These are phyloP conservation scores for Phaethon lepturus DNA, from an alignment of 2,113 vertebrate genomes.

Conservation along the genomic window DNA sequence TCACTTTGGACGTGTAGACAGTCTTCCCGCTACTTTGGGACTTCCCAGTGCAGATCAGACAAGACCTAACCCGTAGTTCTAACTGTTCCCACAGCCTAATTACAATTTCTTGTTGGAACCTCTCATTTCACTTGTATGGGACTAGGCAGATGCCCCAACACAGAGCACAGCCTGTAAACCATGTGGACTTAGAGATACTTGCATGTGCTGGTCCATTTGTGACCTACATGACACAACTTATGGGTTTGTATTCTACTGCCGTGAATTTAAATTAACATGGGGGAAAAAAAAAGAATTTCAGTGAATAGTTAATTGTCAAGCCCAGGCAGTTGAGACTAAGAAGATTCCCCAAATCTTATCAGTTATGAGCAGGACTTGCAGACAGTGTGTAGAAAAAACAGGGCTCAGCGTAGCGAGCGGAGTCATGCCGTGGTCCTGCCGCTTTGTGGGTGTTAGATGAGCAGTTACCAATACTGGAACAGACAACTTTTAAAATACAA, in stretches of 20 bases:
- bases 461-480: not conserved
- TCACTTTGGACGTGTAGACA: rapidly evolving
- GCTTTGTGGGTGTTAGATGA: not conserved
- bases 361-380: not conserved
- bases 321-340: not conserved
- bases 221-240: not conserved
- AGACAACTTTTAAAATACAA: not conserved
- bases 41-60: not conserved
- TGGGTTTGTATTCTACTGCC: not conserved
- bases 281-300: not conserved
- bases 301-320: not conserved
- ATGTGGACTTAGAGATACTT: not conserved
- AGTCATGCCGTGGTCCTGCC: not conserved
- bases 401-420: rapidly evolving
- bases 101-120: not conserved
- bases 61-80: not conserved
- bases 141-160: not conserved
- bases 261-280: not conserved
- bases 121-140: not conserved
- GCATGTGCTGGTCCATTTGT: not conserved
- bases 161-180: not conserved
- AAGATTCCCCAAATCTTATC: not conserved
- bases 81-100: not conserved
- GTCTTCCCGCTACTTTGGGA: not conserved
- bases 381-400: not conserved